Evolutionary conservation across 2,888 invertebrate species (phyloP).

Genomic region (Brachyopa scutellaris): DNA sequence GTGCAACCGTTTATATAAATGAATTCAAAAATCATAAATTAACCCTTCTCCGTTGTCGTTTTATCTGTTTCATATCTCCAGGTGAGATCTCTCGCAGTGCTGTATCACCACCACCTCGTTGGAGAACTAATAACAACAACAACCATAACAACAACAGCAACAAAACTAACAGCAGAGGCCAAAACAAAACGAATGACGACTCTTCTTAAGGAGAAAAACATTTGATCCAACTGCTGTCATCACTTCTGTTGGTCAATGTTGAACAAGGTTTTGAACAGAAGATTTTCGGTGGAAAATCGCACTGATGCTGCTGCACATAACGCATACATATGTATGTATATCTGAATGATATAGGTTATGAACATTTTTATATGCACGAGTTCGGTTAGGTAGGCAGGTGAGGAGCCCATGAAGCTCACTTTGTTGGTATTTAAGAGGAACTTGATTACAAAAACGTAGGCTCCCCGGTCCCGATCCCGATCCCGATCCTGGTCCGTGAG

Average conservation of each 20-base stretch:
- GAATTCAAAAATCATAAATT: conserved; percentile 73
- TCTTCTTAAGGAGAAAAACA: conserved; percentile 71
- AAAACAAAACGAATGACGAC: conserved; percentile 66
- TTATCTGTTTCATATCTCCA: conserved; percentile 69
- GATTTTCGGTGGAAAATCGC: conserved; percentile 71
- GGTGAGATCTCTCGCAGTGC: conserved; percentile 65
- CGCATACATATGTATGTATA: background rate
- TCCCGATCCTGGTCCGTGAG: conserved; percentile 7
- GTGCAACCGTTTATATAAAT: conserved; percentile 72
- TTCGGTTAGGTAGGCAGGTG: conserved; percentile 42
- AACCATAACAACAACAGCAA: conserved; percentile 26
- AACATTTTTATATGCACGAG: conserved; percentile 1
- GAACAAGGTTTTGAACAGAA: conserved; percentile 71
- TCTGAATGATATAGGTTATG: conserved; percentile 38
- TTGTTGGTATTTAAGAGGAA: conserved; percentile 60
- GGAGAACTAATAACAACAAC: conserved; percentile 21
- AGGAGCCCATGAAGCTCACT: conserved; percentile 33
- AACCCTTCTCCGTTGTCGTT: conserved; percentile 70
- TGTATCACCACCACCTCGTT: conserved; percentile 62
- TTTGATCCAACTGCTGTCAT: conserved; percentile 73
- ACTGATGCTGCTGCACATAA: conserved; percentile 19
- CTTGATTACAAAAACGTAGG: conserved; percentile 45
- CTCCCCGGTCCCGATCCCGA: background rate
- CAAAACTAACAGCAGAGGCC: conserved; percentile 31
- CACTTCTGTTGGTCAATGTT: conserved; percentile 73